A percentile compares a stretch with the other conserved stretches of the same genome.
Conservation (phyloP, 2,888 invertebrate genomes). For the Allophyes oxyacanthae region DNA sequence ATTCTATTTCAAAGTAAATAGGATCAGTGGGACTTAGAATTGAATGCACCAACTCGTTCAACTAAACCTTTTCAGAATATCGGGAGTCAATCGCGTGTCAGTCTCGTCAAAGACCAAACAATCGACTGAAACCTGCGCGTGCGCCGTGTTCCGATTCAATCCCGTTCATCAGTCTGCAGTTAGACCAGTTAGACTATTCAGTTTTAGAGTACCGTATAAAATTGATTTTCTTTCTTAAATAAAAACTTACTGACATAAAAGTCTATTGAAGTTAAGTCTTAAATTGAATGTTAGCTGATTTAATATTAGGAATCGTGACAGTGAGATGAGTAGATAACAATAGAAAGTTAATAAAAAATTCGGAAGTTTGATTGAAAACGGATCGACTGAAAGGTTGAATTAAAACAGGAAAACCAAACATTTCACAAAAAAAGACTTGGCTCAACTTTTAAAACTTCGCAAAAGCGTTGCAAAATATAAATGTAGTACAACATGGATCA, state of each 20-base stretch:
- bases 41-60: conserved; percentile 43
- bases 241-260: no score
- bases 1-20: conserved; percentile 31
- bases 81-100: conserved; percentile 44
- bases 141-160: conserved; percentile 18
- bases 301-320: conserved; percentile 28
- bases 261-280: not conserved
- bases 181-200: conserved; percentile 12
- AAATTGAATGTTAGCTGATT: conserved; percentile 10
- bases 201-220: conserved; percentile 17
- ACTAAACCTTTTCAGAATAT: conserved; percentile 49
- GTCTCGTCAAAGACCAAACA: conserved; percentile 32
- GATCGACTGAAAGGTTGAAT: not conserved
- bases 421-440: no score
- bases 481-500: no score
- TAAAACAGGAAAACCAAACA: not conserved
- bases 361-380: conserved; percentile 16
- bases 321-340: conserved; percentile 30
- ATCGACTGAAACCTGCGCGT: conserved; percentile 10
- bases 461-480: no score
- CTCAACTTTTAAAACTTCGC: no score
- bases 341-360: conserved; percentile 9
- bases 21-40: conserved; percentile 40
- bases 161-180: conserved; percentile 18
- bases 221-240: conserved; percentile 8